Percentiles rank a stretch among this genome's conserved stretches.
phyloP scores from a whole-genome alignment of 2,888 invertebrate genomes.

The Temnothorax ravouxi region DNA sequence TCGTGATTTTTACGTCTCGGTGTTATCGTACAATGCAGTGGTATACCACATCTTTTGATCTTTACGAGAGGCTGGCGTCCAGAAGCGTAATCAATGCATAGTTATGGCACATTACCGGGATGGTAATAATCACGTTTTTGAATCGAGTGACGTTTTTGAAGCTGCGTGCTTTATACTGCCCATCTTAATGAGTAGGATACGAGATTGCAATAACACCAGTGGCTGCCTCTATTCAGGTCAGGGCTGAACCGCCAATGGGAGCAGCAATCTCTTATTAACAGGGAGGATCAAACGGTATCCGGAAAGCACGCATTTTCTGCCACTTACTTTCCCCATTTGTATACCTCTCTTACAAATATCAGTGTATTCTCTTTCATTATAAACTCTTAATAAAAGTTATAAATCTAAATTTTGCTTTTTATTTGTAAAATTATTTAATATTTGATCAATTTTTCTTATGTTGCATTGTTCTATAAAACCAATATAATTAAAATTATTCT shows the following conservation, averaged over 20 bases:
- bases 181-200: slow-evolving; percentile 39
- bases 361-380: not conserved
- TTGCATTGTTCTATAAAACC: not conserved
- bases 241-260: slow-evolving; percentile 33
- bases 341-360: not conserved
- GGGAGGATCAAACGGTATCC: slow-evolving; percentile 64
- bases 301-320: slow-evolving; percentile 23
- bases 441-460: not conserved
- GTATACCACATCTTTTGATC: slow-evolving; percentile 16
- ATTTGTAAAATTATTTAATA: not conserved
- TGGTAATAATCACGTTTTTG: slow-evolving; percentile 46
- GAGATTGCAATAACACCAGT: slow-evolving; percentile 46
- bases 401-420: not conserved
- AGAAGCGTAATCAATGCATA: slow-evolving; percentile 28
- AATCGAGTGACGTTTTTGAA: slow-evolving; percentile 27
- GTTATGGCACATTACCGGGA: slow-evolving; percentile 26
- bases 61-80: not conserved
- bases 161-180: slow-evolving; percentile 38
- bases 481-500: not conserved
- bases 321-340: not conserved
- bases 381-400: not conserved
- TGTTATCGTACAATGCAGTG: not conserved
- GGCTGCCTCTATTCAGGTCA: slow-evolving; percentile 52
- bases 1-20: not conserved
- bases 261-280: slow-evolving; percentile 64